A percentile compares a stretch with the other conserved stretches of the same genome.
These are phyloP conservation scores for Phengaris alcon DNA, from an alignment of 2,888 invertebrate genomes.

Conservation along the genomic window DNA sequence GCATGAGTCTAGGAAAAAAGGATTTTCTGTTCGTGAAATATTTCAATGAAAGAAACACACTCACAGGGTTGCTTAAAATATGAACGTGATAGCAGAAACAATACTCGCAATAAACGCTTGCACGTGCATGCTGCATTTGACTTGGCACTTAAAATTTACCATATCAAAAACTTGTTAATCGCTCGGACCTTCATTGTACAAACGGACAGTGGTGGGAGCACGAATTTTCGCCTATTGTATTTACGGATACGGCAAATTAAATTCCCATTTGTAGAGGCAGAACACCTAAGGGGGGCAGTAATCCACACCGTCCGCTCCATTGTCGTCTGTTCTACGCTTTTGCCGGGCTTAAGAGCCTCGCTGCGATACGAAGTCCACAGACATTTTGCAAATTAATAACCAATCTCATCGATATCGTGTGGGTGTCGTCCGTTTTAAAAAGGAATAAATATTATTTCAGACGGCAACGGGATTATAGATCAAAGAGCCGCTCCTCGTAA, in stretches of 20 bases:
- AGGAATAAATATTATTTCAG: conserved; percentile 12
- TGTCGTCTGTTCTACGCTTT: conserved; percentile 57
- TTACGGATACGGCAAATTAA: conserved; percentile 71
- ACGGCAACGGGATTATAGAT: conserved; percentile 7
- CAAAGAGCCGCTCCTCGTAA: background rate
- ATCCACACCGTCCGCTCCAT: conserved; percentile 64
- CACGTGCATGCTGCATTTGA: conserved; percentile 25
- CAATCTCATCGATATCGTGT: conserved; percentile 45
- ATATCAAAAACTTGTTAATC: conserved; percentile 39
- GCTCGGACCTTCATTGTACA: conserved; percentile 42
- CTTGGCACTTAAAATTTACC: conserved; percentile 35
- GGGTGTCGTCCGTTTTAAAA: conserved; percentile 28
- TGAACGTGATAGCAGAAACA: background rate
- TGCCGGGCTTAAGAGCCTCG: conserved; percentile 64
- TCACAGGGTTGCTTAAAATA: background rate
- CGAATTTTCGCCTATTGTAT: conserved; percentile 66
- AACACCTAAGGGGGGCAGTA: conserved; percentile 59
- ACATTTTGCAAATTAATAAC: conserved; percentile 70
- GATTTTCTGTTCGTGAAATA: background rate
- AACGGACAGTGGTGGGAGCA: conserved; percentile 48
- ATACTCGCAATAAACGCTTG: background rate
- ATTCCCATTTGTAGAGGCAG: conserved; percentile 63
- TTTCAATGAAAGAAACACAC: background rate
- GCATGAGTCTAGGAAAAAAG: no score
- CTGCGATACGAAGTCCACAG: conserved; percentile 48